These are phyloP conservation scores for Papilio protenor DNA, from an alignment of 2,888 invertebrate species.

Conservation along the genomic window DNA sequence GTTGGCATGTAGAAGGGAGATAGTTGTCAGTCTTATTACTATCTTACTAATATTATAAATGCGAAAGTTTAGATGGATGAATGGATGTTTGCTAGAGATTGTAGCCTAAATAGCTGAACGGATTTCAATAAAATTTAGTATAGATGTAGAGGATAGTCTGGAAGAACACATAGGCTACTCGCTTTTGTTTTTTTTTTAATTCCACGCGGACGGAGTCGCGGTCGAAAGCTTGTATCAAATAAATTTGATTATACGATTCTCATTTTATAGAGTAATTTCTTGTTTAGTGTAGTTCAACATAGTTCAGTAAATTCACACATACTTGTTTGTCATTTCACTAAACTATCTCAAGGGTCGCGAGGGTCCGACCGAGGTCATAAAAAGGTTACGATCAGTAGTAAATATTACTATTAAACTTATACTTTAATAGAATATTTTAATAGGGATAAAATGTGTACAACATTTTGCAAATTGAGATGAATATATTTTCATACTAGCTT, in stretches of 20 bases:
- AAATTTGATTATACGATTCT: background rate
- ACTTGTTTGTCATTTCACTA: conserved; percentile 37
- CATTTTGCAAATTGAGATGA: background rate
- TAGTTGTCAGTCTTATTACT: too few relatives aligned
- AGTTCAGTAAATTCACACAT: conserved; percentile 8
- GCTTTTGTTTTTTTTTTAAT: too few relatives aligned
- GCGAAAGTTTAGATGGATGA: too few relatives aligned
- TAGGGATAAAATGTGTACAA: background rate
- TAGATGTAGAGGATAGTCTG: too few relatives aligned
- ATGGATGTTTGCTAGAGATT: too few relatives aligned
- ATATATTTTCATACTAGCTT: background rate
- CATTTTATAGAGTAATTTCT: conserved; percentile 8
- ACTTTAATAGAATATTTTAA: conserved; percentile 19
- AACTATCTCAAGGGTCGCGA: conserved; percentile 28
- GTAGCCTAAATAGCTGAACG: too few relatives aligned
- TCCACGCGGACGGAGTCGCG: too few relatives aligned
- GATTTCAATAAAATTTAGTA: too few relatives aligned
- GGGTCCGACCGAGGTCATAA: background rate
- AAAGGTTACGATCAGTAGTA: conserved; percentile 15
- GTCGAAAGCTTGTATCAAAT: background rate
- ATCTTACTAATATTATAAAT: too few relatives aligned
- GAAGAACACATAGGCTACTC: too few relatives aligned
- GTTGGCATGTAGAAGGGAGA: too few relatives aligned
- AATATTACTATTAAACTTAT: conserved; percentile 15
- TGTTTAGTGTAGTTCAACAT: conserved; percentile 10